Base-by-base conservation (phyloP, 2,888 invertebrate species). In the Calephelis perditalis region DNA sequence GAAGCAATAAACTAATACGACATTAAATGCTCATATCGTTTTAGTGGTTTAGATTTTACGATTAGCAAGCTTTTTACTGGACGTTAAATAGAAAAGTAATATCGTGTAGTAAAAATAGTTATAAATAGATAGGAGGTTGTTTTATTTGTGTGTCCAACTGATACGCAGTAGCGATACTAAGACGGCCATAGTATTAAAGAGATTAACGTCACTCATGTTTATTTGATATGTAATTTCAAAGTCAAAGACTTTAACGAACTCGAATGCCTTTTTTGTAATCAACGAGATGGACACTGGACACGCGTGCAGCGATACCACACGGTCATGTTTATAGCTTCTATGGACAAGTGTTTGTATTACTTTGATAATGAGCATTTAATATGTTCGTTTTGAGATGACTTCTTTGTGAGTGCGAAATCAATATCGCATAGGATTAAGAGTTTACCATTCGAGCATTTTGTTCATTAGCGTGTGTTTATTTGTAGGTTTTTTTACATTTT, bases 221-320 rank as follows among this genome's bases (percentile, higher is more conserved):
- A 45, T 46, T 46, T 35, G 60, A 54, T 54, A 54, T 54, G 52
- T 54, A 54, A 52, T 52, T 37, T 37, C 59, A 46, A 15, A 46
- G 59, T 55, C 56, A 60, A 60, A 60, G 59, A 60, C 59, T 60
- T 60, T 15, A 60, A 60, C 59, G 59, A 60, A 46, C 46, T 55
- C 56, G 54, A 60, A 36, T 54, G 54, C 44, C 12, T 55, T 56
- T 56, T 56, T 58, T 58, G 40, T 58, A 58, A 58, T 58, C 40
- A 49, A 40, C 58, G 10, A 52, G 52, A 52, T 15, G 15, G 15
- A 15, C 15, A 15, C 15, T 15, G 35, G 52, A 35, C 52, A 35
- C 52, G 52, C 35, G 52, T 52, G 52, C 52, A 52, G 35, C 52
- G 52, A 52, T 52, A 52, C 11, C 26, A 52, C 11, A 52, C 35